A percentile compares a stretch with the other conserved stretches of the same genome.
These are phyloP conservation scores for Rhyacophila evoluta DNA, from an alignment of 2,888 invertebrate species.

Conservation along the genomic window DNA sequence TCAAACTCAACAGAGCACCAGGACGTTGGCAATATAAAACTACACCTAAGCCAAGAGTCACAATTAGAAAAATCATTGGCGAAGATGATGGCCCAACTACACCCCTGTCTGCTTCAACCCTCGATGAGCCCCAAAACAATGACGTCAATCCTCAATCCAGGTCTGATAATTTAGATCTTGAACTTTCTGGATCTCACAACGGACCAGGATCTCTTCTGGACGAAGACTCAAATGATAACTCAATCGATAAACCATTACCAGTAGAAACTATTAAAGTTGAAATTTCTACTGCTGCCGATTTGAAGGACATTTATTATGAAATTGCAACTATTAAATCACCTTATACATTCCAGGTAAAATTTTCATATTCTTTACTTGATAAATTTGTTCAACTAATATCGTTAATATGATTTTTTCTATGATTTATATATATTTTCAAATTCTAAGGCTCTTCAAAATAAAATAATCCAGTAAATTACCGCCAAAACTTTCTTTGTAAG, in stretches of 20 bases:
- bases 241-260: slow-evolving; percentile 74
- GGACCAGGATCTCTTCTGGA: slow-evolving; percentile 73
- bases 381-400: too few relatives aligned
- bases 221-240: slow-evolving; percentile 74
- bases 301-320: slow-evolving; percentile 88
- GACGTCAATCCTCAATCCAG: slow-evolving; percentile 71
- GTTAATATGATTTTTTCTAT: too few relatives aligned
- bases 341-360: slow-evolving; percentile 86
- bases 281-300: slow-evolving; percentile 89
- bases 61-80: slow-evolving; percentile 78
- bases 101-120: slow-evolving; percentile 64
- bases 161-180: slow-evolving; percentile 75
- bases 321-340: slow-evolving; percentile 92
- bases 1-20: slow-evolving; percentile 84
- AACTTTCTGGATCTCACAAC: slow-evolving; percentile 78
- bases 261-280: slow-evolving; percentile 89
- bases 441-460: too few relatives aligned
- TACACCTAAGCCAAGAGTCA: slow-evolving; percentile 86
- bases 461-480: too few relatives aligned
- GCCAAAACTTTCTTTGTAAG: too few relatives aligned
- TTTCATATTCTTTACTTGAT: too few relatives aligned
- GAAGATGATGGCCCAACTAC: slow-evolving; percentile 69
- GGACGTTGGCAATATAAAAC: slow-evolving; percentile 94
- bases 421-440: too few relatives aligned
- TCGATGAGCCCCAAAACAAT: slow-evolving; percentile 67